Percentiles rank a stretch among this genome's conserved stretches.
Evolutionary conservation across 1,140 invertebrate genomes (phyloP).

Genomic region (Drosophila erecta): DNA sequence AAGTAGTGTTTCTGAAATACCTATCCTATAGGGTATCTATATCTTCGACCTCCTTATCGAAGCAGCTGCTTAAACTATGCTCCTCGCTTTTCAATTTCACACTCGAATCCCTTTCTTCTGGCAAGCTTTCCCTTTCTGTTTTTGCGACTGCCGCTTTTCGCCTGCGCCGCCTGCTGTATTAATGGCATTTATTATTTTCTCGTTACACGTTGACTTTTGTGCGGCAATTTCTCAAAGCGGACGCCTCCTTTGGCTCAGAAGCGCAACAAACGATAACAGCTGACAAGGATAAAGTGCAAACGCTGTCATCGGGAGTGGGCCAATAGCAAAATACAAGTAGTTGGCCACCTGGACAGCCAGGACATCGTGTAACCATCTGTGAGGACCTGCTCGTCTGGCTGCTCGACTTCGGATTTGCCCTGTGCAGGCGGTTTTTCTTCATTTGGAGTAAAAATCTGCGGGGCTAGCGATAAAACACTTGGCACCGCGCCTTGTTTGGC

Average conservation of each 20-base stretch:
- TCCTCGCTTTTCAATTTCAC: constrained; percentile 75
- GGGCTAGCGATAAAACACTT: constrained; percentile 59
- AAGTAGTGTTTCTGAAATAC: neutral
- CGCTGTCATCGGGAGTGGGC: constrained; percentile 51
- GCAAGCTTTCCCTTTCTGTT: constrained; percentile 45
- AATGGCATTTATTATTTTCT: constrained; percentile 84
- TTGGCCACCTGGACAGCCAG: constrained; percentile 8
- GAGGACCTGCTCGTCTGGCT: neutral
- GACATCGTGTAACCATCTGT: constrained; percentile 4
- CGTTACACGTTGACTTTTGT: constrained; percentile 83
- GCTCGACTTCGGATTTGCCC: constrained; percentile 16
- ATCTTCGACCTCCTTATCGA: too few relatives aligned
- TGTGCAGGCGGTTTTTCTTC: constrained; percentile 45
- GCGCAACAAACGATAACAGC: constrained; percentile 70
- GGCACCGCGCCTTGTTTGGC: constrained; percentile 57
- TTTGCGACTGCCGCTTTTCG: constrained; percentile 21
- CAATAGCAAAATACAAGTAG: constrained; percentile 36
- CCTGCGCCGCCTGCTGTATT: constrained; percentile 48
- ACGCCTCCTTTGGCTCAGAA: constrained; percentile 22
- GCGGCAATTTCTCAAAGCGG: constrained; percentile 74
- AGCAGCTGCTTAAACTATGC: constrained; percentile 51
- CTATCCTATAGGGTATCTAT: neutral
- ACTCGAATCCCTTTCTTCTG: constrained; percentile 73
- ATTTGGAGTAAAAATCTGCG: constrained; percentile 62
- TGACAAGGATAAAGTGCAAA: constrained; percentile 80